These are phyloP conservation scores for Notothenia coriiceps DNA, from an alignment of 2,113 vertebrate genomes.

Conservation along the genomic window DNA sequence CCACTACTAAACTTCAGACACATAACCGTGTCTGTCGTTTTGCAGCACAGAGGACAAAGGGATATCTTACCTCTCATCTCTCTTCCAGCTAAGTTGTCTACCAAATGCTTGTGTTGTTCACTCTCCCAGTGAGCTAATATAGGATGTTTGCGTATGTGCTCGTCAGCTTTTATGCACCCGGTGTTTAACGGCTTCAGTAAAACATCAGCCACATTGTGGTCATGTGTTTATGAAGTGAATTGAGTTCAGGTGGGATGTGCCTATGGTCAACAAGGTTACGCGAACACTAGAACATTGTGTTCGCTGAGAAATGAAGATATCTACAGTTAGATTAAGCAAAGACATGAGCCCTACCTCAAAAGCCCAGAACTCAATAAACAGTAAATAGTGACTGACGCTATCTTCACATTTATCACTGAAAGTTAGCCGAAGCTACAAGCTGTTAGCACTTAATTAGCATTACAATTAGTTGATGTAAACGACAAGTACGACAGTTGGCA, in stretches of 20 bases:
- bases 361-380: neutral
- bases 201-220: constrained; percentile 8
- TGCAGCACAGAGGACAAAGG: neutral
- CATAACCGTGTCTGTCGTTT: fast-evolving
- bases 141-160: neutral
- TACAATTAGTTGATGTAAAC: neutral
- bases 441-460: neutral
- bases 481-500: neutral
- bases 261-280: neutral
- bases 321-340: neutral
- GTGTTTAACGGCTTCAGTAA: constrained; percentile 44
- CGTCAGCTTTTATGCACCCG: neutral
- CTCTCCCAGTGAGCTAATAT: neutral
- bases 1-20: neutral
- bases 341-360: neutral
- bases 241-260: neutral
- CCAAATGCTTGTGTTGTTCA: neutral
- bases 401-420: neutral
- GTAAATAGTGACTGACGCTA: too few species aligned
- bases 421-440: neutral
- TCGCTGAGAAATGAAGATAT: too few species aligned
- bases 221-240: constrained; percentile 2
- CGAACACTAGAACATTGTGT: neutral
- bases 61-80: neutral
- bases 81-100: neutral